Percentiles rank a stretch among this genome's conserved stretches.
Evolutionary conservation across 64 coral and sea anemone species (phyloP).

Genomic region (Pachyseris speciosa): DNA sequence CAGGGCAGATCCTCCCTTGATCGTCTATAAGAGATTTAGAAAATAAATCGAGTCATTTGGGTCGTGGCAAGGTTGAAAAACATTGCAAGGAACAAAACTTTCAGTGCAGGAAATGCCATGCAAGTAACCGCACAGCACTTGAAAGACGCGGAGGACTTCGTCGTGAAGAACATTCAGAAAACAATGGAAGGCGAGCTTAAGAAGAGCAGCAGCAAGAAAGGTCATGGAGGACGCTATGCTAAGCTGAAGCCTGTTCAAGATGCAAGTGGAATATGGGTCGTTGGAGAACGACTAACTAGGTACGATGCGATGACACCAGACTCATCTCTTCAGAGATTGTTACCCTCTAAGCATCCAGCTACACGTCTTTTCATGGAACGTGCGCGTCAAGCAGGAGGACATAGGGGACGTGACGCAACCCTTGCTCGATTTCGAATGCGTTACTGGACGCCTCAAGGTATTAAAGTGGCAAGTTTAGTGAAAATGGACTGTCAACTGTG

Average conservation of each 20-base stretch:
- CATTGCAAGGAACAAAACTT: conserved; percentile 67
- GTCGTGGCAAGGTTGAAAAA: conserved; percentile 42
- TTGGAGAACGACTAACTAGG: conserved; percentile 52
- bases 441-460: conserved; percentile 58
- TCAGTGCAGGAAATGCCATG: conserved; percentile 26
- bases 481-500: conserved; percentile 63
- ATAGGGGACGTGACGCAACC: conserved; percentile 66
- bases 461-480: conserved; percentile 59
- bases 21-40: conserved; percentile 51
- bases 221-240: conserved; percentile 49
- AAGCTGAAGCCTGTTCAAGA: conserved; percentile 54
- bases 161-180: conserved; percentile 75
- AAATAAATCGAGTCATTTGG: conserved; percentile 55
- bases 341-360: conserved; percentile 57
- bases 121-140: conserved; percentile 25
- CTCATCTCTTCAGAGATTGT: conserved; percentile 39
- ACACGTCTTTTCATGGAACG: conserved; percentile 72
- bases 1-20: background rate
- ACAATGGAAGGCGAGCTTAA: conserved; percentile 39
- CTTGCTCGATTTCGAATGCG: conserved; percentile 45
- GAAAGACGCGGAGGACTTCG: conserved; percentile 61
- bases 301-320: conserved; percentile 65
- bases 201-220: conserved; percentile 7
- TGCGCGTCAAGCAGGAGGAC: conserved; percentile 57
- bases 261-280: conserved; percentile 36